Evolutionary conservation across 1,140 invertebrate species (phyloP), one percentile per base, ranked within the genome.

Genomic region (Procambarus virginalis): DNA sequence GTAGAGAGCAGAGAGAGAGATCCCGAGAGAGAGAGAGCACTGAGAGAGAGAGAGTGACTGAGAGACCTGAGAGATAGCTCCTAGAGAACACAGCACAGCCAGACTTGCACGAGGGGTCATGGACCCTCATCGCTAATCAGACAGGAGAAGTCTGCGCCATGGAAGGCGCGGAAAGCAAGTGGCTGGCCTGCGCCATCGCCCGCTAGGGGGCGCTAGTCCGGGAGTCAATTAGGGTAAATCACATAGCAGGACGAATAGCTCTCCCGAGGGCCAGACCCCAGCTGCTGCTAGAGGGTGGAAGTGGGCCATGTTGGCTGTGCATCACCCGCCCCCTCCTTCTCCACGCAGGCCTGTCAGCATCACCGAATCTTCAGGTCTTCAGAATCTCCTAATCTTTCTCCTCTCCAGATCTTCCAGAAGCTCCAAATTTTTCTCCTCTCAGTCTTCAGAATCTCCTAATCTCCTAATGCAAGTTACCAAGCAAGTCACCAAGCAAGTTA

Each of bases 211-310:
- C 14, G 17, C 20, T 49, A 79, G 48, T 6, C n/a, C n/a, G n/a
- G 4, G 51, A 79, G 46, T 79, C 77, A 49, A 79, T 79, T 79
- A 79, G 51, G n/a, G n/a, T n/a, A n/a, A n/a, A n/a, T 79, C 77
- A 79, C 77, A 20, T 51, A 55, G 51, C 77, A 79, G n/a, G n/a
- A n/a, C n/a, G n/a, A n/a, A 79, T 79, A 48, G 77, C n/a, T 8
- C 77, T 9, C 77, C 34, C 0, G 45, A 12, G 20, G 48, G 12
- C n/a, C 20, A 12, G 3, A n/a, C n/a, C n/a, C n/a, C n/a, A n/a
- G n/a, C n/a, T 14, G 48, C 46, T 79, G 77, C 51, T 55, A 55
- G 51, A 55, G 77, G 48, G n/a, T 17, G 68, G 51, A 79, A 79
- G 34, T 79, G 8, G 5, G 14, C 17, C 2, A 17, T n/a, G 46